Conservation (phyloP, 2,888 invertebrate genomes). For the Campoplex nolae region DNA sequence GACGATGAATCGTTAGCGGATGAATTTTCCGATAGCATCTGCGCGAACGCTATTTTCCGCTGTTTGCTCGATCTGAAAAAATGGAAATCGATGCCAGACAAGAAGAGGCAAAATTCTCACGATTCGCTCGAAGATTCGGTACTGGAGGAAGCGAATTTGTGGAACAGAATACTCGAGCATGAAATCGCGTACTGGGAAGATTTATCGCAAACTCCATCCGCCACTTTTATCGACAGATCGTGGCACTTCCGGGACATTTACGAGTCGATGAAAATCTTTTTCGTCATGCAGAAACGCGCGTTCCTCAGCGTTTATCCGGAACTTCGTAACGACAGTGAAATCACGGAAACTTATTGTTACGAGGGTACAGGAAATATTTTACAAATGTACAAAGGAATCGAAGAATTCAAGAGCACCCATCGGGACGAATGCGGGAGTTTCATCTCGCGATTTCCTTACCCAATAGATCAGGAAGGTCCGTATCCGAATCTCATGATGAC, state of each 20-base stretch:
- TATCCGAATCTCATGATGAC: conserved; percentile 78
- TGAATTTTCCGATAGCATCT: not conserved
- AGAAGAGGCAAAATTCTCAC: not conserved
- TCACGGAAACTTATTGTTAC: conserved; percentile 76
- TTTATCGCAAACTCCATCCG: conserved; percentile 33
- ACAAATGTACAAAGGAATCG: conserved; percentile 77
- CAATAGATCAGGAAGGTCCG: conserved; percentile 69
- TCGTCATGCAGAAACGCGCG: conserved; percentile 78
- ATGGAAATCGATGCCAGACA: conserved; percentile 20
- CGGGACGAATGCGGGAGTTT: conserved; percentile 67
- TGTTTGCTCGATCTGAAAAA: conserved; percentile 12
- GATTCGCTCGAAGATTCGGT: conserved; percentile 59
- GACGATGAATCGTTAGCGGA: not conserved
- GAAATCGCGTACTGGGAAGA: conserved; percentile 76
- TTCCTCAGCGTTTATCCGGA: conserved; percentile 79
- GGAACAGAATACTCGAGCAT: conserved; percentile 77
- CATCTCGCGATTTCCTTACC: conserved; percentile 77
- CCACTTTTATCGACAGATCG: conserved; percentile 57
- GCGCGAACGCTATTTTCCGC: not conserved
- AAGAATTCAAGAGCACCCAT: conserved; percentile 76
- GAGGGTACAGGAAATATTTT: conserved; percentile 71
- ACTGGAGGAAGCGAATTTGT: conserved; percentile 70
- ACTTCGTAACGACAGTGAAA: conserved; percentile 77
- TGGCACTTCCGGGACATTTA: conserved; percentile 71
- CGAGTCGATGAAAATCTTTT: conserved; percentile 73